Evolutionary conservation across 2,113 vertebrate genomes (phyloP).

Genomic region (Microcebus murinus): DNA sequence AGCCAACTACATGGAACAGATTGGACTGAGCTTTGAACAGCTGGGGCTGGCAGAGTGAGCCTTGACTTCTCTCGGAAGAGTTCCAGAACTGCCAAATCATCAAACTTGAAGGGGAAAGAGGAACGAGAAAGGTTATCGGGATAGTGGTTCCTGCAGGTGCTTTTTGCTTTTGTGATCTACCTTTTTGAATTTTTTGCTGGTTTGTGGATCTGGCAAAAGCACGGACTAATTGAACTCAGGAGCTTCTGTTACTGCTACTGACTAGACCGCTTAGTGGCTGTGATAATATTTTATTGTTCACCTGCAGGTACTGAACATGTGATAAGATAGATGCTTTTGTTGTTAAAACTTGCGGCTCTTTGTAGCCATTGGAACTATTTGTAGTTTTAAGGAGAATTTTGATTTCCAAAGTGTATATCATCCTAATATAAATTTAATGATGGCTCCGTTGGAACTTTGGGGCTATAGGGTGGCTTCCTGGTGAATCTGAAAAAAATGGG

Average conservation of each 20-base stretch:
- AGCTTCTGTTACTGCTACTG: background rate
- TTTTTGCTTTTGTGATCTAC: slow-evolving; percentile 26
- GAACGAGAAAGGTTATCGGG: background rate
- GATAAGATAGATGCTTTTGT: background rate
- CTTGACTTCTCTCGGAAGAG: slow-evolving; percentile 58
- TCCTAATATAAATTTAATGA: background rate
- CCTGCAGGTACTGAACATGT: background rate
- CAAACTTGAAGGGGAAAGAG: slow-evolving; percentile 8
- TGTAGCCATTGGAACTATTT: background rate
- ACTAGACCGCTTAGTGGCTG: background rate
- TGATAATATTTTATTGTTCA: background rate
- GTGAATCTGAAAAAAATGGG: background rate
- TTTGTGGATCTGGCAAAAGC: background rate
- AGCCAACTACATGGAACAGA: slow-evolving; percentile 44
- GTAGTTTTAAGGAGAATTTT: slow-evolving; percentile 22
- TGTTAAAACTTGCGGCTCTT: background rate
- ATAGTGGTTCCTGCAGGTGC: slow-evolving; percentile 18
- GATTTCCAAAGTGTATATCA: background rate
- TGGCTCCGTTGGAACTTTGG: background rate
- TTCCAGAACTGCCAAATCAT: slow-evolving; percentile 58
- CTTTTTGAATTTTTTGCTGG: background rate
- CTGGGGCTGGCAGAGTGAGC: slow-evolving; percentile 59
- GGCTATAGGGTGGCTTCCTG: background rate
- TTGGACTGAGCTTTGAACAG: slow-evolving; percentile 61
- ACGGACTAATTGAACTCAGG: background rate